Evolutionary conservation across 2,113 vertebrate genomes (phyloP).

Genomic region (Lipotes vexillifer): DNA sequence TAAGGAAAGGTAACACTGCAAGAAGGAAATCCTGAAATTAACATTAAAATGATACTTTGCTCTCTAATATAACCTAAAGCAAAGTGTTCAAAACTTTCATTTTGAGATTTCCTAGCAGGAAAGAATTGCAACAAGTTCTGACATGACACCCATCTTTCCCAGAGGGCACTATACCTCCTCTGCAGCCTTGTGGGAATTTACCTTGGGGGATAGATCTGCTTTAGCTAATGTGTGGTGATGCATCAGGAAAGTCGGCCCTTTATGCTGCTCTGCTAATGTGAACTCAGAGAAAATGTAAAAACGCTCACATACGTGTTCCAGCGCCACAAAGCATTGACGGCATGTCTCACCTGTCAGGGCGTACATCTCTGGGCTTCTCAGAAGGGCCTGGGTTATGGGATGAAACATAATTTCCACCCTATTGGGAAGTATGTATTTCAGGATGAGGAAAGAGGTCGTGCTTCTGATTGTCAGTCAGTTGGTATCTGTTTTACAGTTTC

Average conservation of each 20-base stretch:
- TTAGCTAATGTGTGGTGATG: background rate
- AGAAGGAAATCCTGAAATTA: background rate
- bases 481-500: background rate
- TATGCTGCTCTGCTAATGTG: background rate
- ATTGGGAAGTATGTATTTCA: background rate
- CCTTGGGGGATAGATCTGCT: constrained; percentile 50
- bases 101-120: constrained; percentile 33
- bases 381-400: background rate
- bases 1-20: background rate
- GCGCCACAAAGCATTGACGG: rapidly evolving
- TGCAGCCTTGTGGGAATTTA: constrained; percentile 38
- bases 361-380: background rate
- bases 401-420: background rate
- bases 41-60: background rate
- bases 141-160: constrained; percentile 42
- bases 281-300: background rate
- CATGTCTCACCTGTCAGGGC: background rate
- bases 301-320: background rate
- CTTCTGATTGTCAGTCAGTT: background rate
- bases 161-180: constrained; percentile 35
- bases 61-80: constrained; percentile 18
- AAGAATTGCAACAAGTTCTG: constrained; percentile 72
- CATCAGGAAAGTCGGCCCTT: background rate
- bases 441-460: background rate
- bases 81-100: constrained; percentile 5